These are phyloP conservation scores for Megaceryle maxima DNA, from an alignment of 2,113 vertebrate genomes.

Conservation along the genomic window DNA sequence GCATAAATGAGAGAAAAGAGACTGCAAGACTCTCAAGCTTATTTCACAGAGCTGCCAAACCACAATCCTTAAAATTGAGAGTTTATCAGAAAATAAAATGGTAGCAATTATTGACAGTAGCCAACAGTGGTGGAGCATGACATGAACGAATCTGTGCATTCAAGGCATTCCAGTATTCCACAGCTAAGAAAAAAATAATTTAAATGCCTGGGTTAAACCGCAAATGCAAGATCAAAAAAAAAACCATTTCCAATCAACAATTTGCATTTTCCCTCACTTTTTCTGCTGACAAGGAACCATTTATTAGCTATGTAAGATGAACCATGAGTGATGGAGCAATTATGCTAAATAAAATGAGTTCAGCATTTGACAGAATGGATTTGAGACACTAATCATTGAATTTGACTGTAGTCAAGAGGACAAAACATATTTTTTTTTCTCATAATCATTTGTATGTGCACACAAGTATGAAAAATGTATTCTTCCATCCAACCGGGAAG, in stretches of 20 bases:
- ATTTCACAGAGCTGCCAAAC: not conserved
- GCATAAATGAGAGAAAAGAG: not conserved
- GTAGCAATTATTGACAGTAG: not conserved
- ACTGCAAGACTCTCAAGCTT: not conserved
- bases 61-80: not conserved
- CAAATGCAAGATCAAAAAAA: not conserved
- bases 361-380: not conserved
- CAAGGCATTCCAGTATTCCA: not conserved
- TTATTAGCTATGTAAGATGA: not conserved
- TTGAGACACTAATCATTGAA: not conserved
- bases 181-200: not conserved
- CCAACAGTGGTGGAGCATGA: not conserved
- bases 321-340: not conserved
- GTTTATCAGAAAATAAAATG: not conserved
- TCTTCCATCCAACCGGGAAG: slow-evolving; percentile 12
- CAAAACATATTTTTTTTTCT: not conserved
- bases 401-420: not conserved
- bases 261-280: not conserved
- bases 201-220: not conserved
- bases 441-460: slow-evolving; percentile 12
- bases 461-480: slow-evolving; percentile 4
- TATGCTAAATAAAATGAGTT: not conserved
- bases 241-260: not conserved
- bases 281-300: not conserved
- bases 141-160: not conserved